phyloP scores from a whole-genome alignment of 1,140 invertebrate genomes.

The Drosophila bocqueti region DNA sequence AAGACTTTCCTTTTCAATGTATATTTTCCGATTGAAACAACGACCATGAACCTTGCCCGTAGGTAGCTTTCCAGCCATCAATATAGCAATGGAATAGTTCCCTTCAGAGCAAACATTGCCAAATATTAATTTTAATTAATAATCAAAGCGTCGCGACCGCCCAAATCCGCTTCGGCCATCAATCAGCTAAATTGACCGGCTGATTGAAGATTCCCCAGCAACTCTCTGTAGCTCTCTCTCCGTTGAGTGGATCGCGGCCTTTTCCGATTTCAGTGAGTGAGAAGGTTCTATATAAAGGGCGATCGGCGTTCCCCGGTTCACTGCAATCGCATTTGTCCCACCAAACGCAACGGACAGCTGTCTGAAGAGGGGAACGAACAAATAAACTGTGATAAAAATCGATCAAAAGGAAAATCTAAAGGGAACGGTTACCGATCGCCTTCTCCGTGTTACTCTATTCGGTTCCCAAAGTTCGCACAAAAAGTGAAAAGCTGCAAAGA shows the following conservation, averaged over 20 bases:
- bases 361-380: background rate
- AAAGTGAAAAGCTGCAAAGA: background rate
- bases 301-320: background rate
- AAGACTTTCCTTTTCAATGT: too few relatives aligned
- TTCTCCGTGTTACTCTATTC: conserved; percentile 4
- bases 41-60: conserved; percentile 24
- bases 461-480: background rate
- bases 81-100: conserved; percentile 4
- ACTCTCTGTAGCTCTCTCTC: conserved; percentile 3
- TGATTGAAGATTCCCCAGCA: conserved; percentile 33
- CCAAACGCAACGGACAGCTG: background rate
- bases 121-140: conserved; percentile 47
- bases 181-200: conserved; percentile 66
- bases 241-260: conserved; percentile 12
- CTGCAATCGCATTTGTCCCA: conserved; percentile 19
- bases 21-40: background rate
- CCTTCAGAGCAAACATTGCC: conserved; percentile 34
- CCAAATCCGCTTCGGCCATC: conserved; percentile 33
- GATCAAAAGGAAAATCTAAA: conserved; percentile 1
- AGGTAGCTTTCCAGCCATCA: conserved; percentile 12
- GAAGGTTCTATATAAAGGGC: conserved; percentile 39
- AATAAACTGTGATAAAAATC: conserved; percentile 18
- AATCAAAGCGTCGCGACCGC: conserved; percentile 31
- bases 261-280: conserved; percentile 8
- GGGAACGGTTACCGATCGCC: conserved; percentile 29